phyloP scores from a whole-genome alignment of 2,113 vertebrate species.

The Onychostoma macrolepis region DNA sequence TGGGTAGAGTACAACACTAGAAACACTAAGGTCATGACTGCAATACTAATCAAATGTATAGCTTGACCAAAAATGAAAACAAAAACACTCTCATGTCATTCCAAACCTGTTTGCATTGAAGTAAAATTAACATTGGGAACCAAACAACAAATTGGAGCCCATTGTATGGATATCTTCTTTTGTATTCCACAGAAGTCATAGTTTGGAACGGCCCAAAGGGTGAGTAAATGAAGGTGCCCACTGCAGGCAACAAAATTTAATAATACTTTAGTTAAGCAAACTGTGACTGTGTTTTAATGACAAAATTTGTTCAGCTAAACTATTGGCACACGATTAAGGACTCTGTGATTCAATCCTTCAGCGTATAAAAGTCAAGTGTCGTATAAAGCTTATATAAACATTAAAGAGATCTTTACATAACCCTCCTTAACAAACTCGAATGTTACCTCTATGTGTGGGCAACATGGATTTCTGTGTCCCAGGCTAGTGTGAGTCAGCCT shows the following conservation, averaged over 20 bases:
- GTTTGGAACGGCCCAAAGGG: neutral
- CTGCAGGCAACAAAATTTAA: neutral
- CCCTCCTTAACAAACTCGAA: constrained; percentile 21
- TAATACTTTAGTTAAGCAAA: neutral
- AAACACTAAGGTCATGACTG: neutral
- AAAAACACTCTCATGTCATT: neutral
- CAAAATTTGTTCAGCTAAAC: neutral
- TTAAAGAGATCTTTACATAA: constrained; percentile 44
- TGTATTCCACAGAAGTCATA: neutral
- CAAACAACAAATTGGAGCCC: neutral
- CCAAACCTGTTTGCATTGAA: neutral
- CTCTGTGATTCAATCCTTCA: constrained; percentile 23
- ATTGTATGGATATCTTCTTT: neutral
- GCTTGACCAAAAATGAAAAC: neutral
- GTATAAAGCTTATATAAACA: constrained; percentile 39
- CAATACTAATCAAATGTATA: neutral
- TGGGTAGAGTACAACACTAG: neutral
- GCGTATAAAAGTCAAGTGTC: constrained; percentile 20
- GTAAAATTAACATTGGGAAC: neutral
- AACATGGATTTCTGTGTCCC: constrained; percentile 34
- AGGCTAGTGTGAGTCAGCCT: constrained; percentile 36
- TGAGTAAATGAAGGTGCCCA: neutral
- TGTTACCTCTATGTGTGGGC: constrained; percentile 38
- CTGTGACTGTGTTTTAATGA: neutral
- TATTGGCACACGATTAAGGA: constrained; percentile 8